Percentiles rank a stretch among this genome's conserved stretches.
Conservation (phyloP, 2,113 vertebrate genomes). For the Serilophus lunatus region DNA sequence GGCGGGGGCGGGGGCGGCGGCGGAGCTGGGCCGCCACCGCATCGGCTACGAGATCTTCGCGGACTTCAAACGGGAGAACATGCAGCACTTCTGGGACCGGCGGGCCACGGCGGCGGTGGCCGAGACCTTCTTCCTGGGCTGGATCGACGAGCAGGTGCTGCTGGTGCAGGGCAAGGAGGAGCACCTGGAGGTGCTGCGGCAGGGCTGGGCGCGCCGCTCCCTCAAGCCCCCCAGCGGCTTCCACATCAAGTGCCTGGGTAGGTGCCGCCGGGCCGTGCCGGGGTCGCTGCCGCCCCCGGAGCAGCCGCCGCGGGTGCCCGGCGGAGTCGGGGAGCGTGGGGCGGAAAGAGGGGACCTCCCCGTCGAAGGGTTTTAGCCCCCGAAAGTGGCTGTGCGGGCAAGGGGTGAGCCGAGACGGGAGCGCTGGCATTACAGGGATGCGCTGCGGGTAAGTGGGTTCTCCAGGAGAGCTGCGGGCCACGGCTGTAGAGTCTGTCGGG, state of each 20-base stretch:
- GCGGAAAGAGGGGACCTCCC: rapidly evolving
- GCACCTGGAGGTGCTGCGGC: constrained; percentile 91
- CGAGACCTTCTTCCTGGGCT: constrained; percentile 94
- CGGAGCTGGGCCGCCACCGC: constrained; percentile 81
- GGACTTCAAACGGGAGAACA: constrained; percentile 94
- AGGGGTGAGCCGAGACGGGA: not conserved
- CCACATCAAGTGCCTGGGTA: constrained; percentile 93
- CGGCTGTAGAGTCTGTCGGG: rapidly evolving
- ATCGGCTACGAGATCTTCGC: constrained; percentile 95
- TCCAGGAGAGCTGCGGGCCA: rapidly evolving
- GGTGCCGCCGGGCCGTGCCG: constrained; percentile 22
- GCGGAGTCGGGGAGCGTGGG: not conserved
- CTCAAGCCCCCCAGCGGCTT: constrained; percentile 91
- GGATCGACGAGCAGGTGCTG: constrained; percentile 96
- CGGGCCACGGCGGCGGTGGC: constrained; percentile 88
- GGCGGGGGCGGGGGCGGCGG: not conserved
- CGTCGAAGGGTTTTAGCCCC: not conserved
- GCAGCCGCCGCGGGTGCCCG: not conserved
- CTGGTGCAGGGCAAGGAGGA: constrained; percentile 94
- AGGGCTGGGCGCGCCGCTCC: constrained; percentile 91
- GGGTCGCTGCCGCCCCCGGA: not conserved
- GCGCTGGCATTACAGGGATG: not conserved
- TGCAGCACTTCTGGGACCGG: constrained; percentile 92
- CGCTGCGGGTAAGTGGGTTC: rapidly evolving
- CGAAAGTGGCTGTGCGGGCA: rapidly evolving